Evolutionary conservation across 2,113 vertebrate genomes (phyloP), one percentile per base, ranked within the genome.

Genomic region (Cephalophus harveyi): DNA sequence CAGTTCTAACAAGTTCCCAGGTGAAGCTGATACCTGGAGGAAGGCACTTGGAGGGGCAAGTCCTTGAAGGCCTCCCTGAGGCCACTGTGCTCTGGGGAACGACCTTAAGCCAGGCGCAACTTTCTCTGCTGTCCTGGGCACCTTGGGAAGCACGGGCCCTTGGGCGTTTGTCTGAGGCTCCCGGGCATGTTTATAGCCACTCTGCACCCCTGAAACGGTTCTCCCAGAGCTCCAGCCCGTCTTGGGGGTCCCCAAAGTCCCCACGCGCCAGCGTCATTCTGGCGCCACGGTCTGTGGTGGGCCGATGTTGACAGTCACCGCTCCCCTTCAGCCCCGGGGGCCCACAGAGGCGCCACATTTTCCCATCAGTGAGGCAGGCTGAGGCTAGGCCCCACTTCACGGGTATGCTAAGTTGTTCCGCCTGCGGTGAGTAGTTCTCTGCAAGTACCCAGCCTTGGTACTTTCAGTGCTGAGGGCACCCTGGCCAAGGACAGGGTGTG

Each of bases 351-450:
- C 12, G 11, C 17, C 60, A 50, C 85, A 6, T 48, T 82, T 78
- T 54, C 21, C 59, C 59, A 5, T 46, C 25, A 40, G 43, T 50
- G 28, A 60, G 71, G 43, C 14, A 57, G 25, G 43, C 36, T 54
- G 57, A 33, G 4, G 0, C 27, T 4, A 50, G 83, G 19, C 17
- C n/a, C 28, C 1, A 2, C 6, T 40, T 54, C 28, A 16, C 3
- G 25, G 9, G 9, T 28, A 12, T 71, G 43, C 11, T 21, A 40
- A 55, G 64, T 28, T 0, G 5, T 12, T 23, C 17, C 3, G 1
- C 3, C 3, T 2, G 1, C 0, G n/a, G 62, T 0, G 25, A 60
- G 21, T 0, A 62, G 71, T 2, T 3, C 17, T 14, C 28, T 15
- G 60, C 48, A 43, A 54, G 82, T 4, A 1, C 76, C 43, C 10